Percentiles rank a stretch among this genome's conserved stretches.
phyloP scores from a whole-genome alignment of 2,797 vertebrate genomes.

The Sciurus vulgaris region DNA sequence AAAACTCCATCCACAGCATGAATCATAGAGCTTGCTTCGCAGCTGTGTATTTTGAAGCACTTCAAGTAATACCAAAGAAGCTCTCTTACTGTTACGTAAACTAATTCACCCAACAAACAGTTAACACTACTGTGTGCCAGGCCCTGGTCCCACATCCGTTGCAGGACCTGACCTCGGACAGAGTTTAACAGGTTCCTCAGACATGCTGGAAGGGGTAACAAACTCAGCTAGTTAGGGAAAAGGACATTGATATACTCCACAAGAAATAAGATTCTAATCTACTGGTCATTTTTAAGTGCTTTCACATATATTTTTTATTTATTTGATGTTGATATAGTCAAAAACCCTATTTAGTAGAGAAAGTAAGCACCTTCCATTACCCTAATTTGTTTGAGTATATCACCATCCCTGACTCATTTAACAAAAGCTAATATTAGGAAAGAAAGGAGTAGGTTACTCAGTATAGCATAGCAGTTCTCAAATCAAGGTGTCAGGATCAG shows the following conservation, averaged over 20 bases:
- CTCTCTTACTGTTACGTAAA: not conserved
- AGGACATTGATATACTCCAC: not conserved
- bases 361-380: not conserved
- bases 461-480: not conserved
- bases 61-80: not conserved
- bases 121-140: not conserved
- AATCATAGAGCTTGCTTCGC: not conserved
- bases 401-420: not conserved
- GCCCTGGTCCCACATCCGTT: not conserved
- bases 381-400: not conserved
- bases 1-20: not conserved
- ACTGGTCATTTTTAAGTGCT: not conserved
- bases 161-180: not conserved
- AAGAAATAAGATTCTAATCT: not conserved
- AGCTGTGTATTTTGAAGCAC: not conserved
- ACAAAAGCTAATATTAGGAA: not conserved
- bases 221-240: not conserved
- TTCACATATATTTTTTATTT: not conserved
- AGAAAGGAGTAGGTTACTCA: not conserved
- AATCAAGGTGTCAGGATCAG: rapidly evolving
- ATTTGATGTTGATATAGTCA: not conserved
- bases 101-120: not conserved
- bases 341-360: not conserved
- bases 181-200: not conserved
- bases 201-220: not conserved